Base-by-base conservation (phyloP, 2,888 invertebrate genomes). In the Phytoseiulus persimilis region DNA sequence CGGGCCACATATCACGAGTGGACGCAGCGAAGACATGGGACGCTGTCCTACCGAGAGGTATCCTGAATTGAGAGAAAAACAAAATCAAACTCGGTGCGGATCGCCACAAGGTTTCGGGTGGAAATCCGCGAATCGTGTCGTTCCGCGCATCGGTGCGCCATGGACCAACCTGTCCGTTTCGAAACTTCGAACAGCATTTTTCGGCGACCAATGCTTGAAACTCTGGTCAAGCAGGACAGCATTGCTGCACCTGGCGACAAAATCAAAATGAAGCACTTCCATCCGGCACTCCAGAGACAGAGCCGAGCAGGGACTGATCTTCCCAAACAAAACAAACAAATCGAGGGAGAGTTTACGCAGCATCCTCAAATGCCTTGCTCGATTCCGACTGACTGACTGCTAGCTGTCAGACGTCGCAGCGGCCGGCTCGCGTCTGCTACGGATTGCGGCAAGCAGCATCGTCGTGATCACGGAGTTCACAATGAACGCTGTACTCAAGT, bases 1-100 rank as follows among this genome's bases (percentile, higher is more conserved):
- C 3, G 99, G 99, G 0, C 99, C 99, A 92, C 97, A 97, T 83
- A 99, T 93, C 31, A 99, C 96, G 90, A 99, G 93, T 83, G 98
- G 96, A 92, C 96, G 95, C 90, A 95, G 95, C 83, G 87, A 32
- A n/a, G 87, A 87, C 87, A 87, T 87, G 65, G 65, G 18, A 28
- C 65, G 65, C 87, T 28, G 65, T 65, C 65, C 65, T 1, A 65
- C 28, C 65, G 65, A 65, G 18, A 65, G 65, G 65, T 65, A 65
- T 65, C 65, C 65, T 65, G 65, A 23, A 65, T 14, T 9, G 28
- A 65, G 65, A 65, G 65, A 65, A 65, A 65, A 65, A 39, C 39
- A 9, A 39, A 39, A 6, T 39, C 39, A 39, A 9, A 39, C n/a
- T n/a, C n/a, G n/a, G n/a, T 46, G 6, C 46, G 46, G 14, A 46